phyloP scores from a whole-genome alignment of 2,888 invertebrate genomes.

The Brachyptera risi region DNA sequence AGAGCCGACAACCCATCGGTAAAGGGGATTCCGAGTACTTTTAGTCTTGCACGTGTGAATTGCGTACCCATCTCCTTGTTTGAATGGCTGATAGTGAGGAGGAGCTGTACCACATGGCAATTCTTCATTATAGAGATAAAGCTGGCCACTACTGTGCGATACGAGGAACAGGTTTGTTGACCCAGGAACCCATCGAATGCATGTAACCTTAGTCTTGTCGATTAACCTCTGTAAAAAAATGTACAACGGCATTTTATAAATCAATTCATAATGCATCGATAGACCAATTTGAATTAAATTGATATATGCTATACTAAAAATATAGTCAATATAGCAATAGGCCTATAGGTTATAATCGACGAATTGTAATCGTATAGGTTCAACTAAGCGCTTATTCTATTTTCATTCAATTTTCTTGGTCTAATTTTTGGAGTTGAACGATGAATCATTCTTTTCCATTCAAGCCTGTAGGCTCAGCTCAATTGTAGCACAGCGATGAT shows the following conservation, averaged over 20 bases:
- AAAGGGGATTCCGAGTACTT: conserved; percentile 92
- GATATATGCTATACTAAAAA: no score
- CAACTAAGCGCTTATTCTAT: no score
- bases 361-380: no score
- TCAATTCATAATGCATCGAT: background rate
- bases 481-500: no score
- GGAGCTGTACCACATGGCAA: conserved; percentile 83
- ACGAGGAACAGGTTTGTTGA: conserved; percentile 91
- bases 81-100: conserved; percentile 93
- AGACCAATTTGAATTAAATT: background rate
- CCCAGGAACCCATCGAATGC: conserved; percentile 96
- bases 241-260: no score
- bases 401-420: no score
- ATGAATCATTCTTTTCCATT: no score
- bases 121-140: conserved; percentile 97
- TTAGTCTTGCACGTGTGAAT: conserved; percentile 96
- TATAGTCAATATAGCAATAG: no score
- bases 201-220: conserved; percentile 93
- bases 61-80: conserved; percentile 89
- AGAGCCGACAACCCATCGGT: conserved; percentile 80
- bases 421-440: no score
- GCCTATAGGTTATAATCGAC: no score
- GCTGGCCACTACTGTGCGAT: conserved; percentile 91
- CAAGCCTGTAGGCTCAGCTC: no score
- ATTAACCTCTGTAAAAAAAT: conserved; percentile 70